Conservation (phyloP, 1,140 invertebrate genomes). For the Conus ventricosus region DNA sequence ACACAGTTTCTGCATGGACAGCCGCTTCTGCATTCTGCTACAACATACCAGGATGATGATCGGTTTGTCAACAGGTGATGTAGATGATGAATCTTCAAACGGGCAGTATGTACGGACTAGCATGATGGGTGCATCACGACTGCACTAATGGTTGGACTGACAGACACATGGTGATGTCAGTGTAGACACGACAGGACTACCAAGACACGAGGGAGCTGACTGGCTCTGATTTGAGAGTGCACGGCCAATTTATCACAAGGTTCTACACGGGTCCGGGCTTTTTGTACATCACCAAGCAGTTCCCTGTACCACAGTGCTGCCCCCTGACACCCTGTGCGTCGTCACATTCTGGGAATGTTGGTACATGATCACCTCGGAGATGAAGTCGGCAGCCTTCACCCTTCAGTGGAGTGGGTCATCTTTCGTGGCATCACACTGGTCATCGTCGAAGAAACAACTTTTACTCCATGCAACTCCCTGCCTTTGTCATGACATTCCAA, state of each 20-base stretch:
- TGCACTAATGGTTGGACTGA: too few relatives aligned
- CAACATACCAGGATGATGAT: neutral
- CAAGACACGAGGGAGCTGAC: constrained; percentile 5
- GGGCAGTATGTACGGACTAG: too few relatives aligned
- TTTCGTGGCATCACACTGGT: neutral
- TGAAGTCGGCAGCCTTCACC: neutral
- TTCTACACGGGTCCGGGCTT: neutral
- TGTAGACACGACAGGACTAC: constrained; percentile 8
- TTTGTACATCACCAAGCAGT: constrained; percentile 5
- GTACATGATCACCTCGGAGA: neutral
- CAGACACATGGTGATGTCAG: neutral
- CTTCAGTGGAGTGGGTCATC: neutral
- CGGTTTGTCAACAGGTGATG: neutral
- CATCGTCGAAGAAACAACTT: neutral
- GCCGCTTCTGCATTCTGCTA: neutral
- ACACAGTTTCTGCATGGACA: neutral
- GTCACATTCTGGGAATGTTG: neutral
- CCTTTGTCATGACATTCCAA: neutral
- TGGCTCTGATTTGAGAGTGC: neutral
- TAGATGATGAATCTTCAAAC: neutral
- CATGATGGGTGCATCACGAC: too few relatives aligned
- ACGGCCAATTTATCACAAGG: neutral
- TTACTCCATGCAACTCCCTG: neutral
- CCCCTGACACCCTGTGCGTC: neutral
- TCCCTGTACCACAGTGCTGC: neutral